Evolutionary conservation across 2,797 vertebrate genomes (phyloP).

Genomic region (Staurois parvus): DNA sequence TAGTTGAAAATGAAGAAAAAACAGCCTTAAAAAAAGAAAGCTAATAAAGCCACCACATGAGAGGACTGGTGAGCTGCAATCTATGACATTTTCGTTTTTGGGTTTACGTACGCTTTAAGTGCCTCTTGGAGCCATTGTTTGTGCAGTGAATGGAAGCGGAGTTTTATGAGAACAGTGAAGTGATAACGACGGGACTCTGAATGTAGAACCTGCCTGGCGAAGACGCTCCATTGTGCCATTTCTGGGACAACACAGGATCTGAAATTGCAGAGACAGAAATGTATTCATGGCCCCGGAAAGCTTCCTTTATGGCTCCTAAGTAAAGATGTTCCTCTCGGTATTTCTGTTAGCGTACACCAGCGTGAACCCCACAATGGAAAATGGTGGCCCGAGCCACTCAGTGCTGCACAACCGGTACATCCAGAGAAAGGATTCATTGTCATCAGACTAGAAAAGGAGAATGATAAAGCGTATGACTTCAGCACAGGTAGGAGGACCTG

Average conservation of each 20-base stretch:
- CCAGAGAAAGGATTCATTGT: not conserved
- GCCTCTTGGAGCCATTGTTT: not conserved
- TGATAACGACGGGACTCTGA: not conserved
- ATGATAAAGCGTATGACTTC: not conserved
- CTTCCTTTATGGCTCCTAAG: not conserved
- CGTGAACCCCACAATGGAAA: not conserved
- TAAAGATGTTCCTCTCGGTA: not conserved
- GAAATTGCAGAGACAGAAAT: not conserved
- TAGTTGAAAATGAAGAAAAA: no score
- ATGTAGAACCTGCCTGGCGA: not conserved
- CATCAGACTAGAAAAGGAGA: not conserved
- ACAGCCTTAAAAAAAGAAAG: no score
- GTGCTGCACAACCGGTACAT: no score
- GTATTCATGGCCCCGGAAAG: not conserved
- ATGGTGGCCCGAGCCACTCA: not conserved
- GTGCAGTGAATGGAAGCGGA: slow-evolving; percentile 11
- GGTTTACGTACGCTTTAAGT: not conserved
- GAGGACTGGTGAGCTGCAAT: no score
- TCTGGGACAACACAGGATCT: not conserved
- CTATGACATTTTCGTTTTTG: no score
- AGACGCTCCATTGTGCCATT: not conserved
- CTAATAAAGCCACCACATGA: no score
- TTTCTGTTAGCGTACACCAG: not conserved
- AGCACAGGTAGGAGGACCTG: not conserved
- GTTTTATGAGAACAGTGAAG: not conserved